phyloP scores from a whole-genome alignment of 2,888 invertebrate species.

The Geotrupes spiniger region DNA sequence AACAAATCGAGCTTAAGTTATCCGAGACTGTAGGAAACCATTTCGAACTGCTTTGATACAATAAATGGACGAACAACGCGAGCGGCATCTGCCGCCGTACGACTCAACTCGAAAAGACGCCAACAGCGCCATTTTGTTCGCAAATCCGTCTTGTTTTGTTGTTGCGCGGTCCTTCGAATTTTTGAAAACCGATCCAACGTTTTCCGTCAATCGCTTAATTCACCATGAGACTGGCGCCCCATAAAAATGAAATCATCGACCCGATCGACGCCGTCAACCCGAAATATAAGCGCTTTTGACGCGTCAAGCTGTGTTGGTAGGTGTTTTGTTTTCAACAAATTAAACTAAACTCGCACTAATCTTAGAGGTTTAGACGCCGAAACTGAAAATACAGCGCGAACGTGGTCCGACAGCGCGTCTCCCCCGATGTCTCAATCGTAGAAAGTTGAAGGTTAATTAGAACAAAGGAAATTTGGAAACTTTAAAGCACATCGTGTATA shows the following conservation, averaged over 20 bases:
- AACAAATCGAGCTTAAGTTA: too few relatives aligned
- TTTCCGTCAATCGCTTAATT: not conserved
- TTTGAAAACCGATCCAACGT: conserved; percentile 21
- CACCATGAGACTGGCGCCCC: not conserved
- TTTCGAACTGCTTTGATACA: too few relatives aligned
- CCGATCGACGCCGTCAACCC: not conserved
- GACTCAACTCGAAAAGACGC: conserved; percentile 3
- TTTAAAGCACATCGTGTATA: too few relatives aligned
- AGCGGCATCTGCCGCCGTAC: not conserved
- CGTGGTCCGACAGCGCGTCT: too few relatives aligned
- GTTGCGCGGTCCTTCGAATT: conserved; percentile 14
- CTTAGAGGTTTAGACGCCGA: too few relatives aligned
- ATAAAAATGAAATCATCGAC: not conserved
- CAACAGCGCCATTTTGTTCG: conserved; percentile 23
- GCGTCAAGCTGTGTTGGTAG: conserved; percentile 12
- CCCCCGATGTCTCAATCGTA: too few relatives aligned
- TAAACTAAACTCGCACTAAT: too few relatives aligned
- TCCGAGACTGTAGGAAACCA: too few relatives aligned
- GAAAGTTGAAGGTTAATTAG: too few relatives aligned
- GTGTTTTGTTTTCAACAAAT: conserved; percentile 19
- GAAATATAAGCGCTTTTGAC: not conserved
- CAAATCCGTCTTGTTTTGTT: conserved; percentile 10
- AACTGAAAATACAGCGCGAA: too few relatives aligned
- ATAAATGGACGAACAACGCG: too few relatives aligned
- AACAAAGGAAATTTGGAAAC: too few relatives aligned